Evolutionary conservation across 2,113 vertebrate genomes (phyloP), one percentile per base, ranked within the genome.

Genomic region (Euleptes europaea): DNA sequence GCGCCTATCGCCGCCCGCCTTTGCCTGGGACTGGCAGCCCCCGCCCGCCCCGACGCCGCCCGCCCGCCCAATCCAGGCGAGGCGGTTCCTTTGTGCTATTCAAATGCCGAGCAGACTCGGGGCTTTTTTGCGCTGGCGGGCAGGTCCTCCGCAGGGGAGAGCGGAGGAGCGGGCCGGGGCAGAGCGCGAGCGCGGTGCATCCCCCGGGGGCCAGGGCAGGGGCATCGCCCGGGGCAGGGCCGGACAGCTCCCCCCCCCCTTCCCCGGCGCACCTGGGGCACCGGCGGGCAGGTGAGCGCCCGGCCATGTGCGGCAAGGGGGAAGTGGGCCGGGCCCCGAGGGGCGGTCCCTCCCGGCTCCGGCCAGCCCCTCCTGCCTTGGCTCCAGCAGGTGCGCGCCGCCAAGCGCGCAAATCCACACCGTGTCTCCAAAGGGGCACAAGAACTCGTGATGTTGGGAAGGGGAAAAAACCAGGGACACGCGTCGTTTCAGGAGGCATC

Each of bases 31-130:
- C 84, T 95, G 97, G 96, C 97, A 93, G 88, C 57, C 70, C 86
- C 88, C n/a, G 33, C 96, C 97, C 97, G 94, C 96, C 95, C 95
- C 95, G 90, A 90, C 88, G 91, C 94, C 86, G 40, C 88, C 54
- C 57, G 79, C 79, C 76, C 49, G 88, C 86, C 98, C 98, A 98
- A 98, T 98, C 88, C 93, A 93, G 93, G 87, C 87, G 94, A 97
- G 97, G 97, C 97, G 97, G 98, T 97, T 95, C 96, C 95, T 96
- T 95, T 94, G 96, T 95, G 96, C 97, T 95, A 97, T 97, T 96
- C 97, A 97, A 97, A 97, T 81, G 90, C 91, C 82, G 86, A 85
- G 91, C 93, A 67, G 91, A 91, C 57, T 90, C 88, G 1, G 84
- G 76, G 60, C 89, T 78, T n/a, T 42, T 28, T 28, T 28, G 6